Percentiles rank a stretch among this genome's conserved stretches.
phyloP scores from a whole-genome alignment of 2,113 vertebrate species.

The Pterocles gutturalis region DNA sequence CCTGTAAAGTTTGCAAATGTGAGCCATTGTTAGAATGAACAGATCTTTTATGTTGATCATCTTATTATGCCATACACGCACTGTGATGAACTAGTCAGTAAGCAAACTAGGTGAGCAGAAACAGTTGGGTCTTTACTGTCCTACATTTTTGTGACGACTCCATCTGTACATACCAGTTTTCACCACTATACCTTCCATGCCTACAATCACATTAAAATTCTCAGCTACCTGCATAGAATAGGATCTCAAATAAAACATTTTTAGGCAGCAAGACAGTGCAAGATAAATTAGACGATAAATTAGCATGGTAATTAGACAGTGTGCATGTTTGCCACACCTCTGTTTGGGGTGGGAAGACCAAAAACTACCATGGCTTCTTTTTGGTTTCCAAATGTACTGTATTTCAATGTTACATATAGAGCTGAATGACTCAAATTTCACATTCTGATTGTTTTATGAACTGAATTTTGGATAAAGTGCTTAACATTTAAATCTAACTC shows the following conservation, averaged over 20 bases:
- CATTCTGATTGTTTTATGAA: not conserved
- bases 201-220: not conserved
- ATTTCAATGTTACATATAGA: not conserved
- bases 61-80: not conserved
- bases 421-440: not conserved
- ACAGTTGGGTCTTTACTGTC: not conserved
- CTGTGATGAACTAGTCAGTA: not conserved
- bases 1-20: not conserved
- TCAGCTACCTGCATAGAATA: not conserved
- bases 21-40: not conserved
- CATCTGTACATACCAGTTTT: not conserved
- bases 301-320: not conserved
- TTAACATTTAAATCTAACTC: not conserved
- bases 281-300: not conserved
- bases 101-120: slow-evolving; percentile 3
- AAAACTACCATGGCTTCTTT: not conserved
- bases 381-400: not conserved
- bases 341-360: not conserved
- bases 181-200: not conserved
- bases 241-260: not conserved
- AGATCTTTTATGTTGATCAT: not conserved
- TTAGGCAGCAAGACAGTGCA: not conserved
- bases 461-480: slow-evolving; percentile 38
- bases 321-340: not conserved
- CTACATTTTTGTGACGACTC: not conserved